A percentile compares a stretch with the other conserved stretches of the same genome.
Conservation (phyloP, 2,113 vertebrate genomes). For the Circaetus gallicus region DNA sequence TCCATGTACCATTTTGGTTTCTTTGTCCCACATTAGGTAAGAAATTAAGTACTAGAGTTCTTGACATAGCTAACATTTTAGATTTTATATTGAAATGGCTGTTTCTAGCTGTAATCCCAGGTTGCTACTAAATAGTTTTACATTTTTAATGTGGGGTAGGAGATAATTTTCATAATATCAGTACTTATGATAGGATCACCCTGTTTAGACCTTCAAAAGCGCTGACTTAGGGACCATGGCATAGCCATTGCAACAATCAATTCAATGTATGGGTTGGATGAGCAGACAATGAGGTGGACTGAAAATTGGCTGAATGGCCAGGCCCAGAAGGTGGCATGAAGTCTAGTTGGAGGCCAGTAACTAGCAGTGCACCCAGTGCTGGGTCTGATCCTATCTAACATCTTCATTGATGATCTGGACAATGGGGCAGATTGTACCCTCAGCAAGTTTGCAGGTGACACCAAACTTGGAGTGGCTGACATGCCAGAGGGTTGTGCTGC, state of each 20-base stretch:
- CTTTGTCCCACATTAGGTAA: background rate
- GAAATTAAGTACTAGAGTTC: background rate
- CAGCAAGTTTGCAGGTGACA: background rate
- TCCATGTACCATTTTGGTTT: background rate
- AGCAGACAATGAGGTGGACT: background rate
- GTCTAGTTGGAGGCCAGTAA: background rate
- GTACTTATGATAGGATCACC: background rate
- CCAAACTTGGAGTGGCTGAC: background rate
- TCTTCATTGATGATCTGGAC: background rate
- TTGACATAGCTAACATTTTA: background rate
- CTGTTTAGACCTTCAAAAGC: background rate
- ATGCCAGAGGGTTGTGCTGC: background rate
- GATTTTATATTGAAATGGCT: background rate
- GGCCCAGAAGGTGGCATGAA: background rate
- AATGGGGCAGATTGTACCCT: background rate
- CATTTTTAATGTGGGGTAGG: background rate
- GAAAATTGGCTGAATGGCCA: background rate
- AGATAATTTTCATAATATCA: background rate
- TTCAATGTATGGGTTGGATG: background rate
- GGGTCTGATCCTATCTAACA: background rate
- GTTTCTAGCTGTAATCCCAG: background rate
- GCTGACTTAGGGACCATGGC: background rate
- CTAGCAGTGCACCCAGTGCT: background rate
- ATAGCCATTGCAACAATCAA: background rate
- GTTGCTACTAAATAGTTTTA: background rate